These are phyloP conservation scores for Erpobdella octoculata DNA, from an alignment of 2,888 invertebrate species.

Conservation along the genomic window DNA sequence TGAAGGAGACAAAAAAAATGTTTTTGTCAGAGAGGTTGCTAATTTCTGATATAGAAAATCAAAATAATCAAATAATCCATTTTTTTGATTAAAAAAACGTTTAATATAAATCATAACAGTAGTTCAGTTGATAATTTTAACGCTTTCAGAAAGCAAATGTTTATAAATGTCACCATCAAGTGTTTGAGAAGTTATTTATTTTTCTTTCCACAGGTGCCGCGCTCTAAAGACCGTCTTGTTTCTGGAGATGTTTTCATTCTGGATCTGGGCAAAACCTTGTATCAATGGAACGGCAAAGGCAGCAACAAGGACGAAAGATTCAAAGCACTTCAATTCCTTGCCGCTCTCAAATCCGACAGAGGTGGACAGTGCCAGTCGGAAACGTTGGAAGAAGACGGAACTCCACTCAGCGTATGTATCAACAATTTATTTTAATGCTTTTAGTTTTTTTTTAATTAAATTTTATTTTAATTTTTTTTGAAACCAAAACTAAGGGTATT, in stretches of 20 bases:
- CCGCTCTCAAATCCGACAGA: slow-evolving; percentile 42
- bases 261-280: slow-evolving; percentile 44
- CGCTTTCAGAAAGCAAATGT: too few species aligned
- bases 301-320: slow-evolving; percentile 49
- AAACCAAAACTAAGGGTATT: too few species aligned
- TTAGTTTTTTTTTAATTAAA: slow-evolving; percentile 4
- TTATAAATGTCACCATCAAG: too few species aligned
- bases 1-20: slow-evolving; percentile 39
- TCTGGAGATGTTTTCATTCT: slow-evolving; percentile 49
- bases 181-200: neutral
- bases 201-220: slow-evolving; percentile 32
- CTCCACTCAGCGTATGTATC: slow-evolving; percentile 20
- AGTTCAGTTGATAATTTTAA: neutral
- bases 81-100: too few species aligned
- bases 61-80: too few species aligned
- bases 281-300: slow-evolving; percentile 48
- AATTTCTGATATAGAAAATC: too few species aligned
- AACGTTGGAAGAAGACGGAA: slow-evolving; percentile 30
- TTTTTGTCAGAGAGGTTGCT: slow-evolving; percentile 46
- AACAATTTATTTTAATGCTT: neutral
- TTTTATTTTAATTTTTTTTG: too few species aligned
- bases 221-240: slow-evolving; percentile 36
- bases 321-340: slow-evolving; percentile 44
- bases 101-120: neutral
- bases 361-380: slow-evolving; percentile 38